Base-by-base conservation (phyloP, 2,797 vertebrate species). In the Philypnodon macrostomus region DNA sequence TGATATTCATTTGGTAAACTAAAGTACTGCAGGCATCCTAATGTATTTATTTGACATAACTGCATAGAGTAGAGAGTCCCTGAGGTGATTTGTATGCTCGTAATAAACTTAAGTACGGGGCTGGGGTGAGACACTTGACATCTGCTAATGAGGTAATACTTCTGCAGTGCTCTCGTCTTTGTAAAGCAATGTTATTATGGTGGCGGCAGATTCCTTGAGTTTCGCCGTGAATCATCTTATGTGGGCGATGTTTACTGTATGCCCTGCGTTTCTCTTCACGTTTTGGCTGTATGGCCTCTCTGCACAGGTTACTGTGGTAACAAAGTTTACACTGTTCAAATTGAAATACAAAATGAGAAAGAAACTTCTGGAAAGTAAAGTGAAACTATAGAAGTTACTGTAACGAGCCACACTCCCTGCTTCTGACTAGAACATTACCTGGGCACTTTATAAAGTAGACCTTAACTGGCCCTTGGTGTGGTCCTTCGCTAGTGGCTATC, bases 181-280 rank as follows among this genome's bases (percentile, higher is more conserved):
- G 21, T 67, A 48, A 40, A 53, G 55, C 54, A 3, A 1, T 23
- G 23, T 29, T 66, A 23, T 51, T 58, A 71, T 26, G 24, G 24
- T 32, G 38, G 38, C 36, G 49, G 50, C 36, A 53, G 48, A 30
- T 24, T 27, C 38, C 50, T 17, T 14, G 2, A 35, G 10, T 49
- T 63, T 39, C 55, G 44, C 38, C n/a, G 27, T 74, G 66, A 69
- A 63, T 70, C 66, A 75, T 66, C 40, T 33, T 46, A 47, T 48
- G 78, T 75, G 60, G 61, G 65, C 35, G 69, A 47, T 71, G 70
- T 70, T 77, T 63, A 47, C 31, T 34, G 45, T 47, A 60, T 50
- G 44, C 54, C 41, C 37, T 53, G 42, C 51, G 42, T 60, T 60
- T 63, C 49, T 62, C 38, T 48, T 44, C 41, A 37, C 55, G 67